Conservation (phyloP, 2,797 vertebrate genomes). For the Morelia viridis region DNA sequence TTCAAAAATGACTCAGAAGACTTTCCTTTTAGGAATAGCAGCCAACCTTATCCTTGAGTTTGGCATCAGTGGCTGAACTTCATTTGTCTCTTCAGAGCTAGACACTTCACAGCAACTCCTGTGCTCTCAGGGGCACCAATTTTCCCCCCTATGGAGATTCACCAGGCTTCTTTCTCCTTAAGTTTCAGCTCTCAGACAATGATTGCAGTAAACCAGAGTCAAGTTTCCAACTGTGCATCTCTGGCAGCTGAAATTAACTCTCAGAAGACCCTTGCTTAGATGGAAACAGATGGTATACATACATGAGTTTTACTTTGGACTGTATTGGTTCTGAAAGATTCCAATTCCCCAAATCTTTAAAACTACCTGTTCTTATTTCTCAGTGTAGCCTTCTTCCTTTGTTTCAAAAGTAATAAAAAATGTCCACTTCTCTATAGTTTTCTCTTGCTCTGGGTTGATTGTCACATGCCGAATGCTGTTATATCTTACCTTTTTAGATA, state of each 20-base stretch:
- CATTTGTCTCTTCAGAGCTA: conserved; percentile 46
- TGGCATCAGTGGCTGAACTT: conserved; percentile 31
- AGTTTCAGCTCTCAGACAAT: conserved; percentile 52
- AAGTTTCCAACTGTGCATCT: conserved; percentile 47
- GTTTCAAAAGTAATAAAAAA: conserved; percentile 57
- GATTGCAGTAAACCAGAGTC: conserved; percentile 39
- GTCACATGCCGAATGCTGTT: conserved; percentile 40
- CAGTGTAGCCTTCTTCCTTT: conserved; percentile 42
- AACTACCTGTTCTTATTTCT: conserved; percentile 62
- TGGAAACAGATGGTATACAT: conserved; percentile 58
- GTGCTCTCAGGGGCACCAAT: conserved; percentile 42
- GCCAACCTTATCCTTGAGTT: conserved; percentile 30
- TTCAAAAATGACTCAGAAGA: neutral
- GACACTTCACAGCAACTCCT: conserved; percentile 40
- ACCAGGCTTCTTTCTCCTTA: conserved; percentile 45
- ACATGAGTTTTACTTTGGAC: conserved; percentile 51
- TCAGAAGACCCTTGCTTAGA: conserved; percentile 59
- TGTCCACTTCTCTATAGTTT: conserved; percentile 48
- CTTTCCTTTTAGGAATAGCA: neutral
- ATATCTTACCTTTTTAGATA: conserved; percentile 48
- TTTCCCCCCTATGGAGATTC: conserved; percentile 49
- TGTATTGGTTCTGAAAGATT: conserved; percentile 60
- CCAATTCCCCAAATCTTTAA: conserved; percentile 60
- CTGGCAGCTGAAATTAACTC: conserved; percentile 55
- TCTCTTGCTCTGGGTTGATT: conserved; percentile 32